Percentiles rank a stretch among this genome's conserved stretches.
These are phyloP conservation scores for Cryptus viduatorius DNA, from an alignment of 2,888 invertebrate genomes.

Conservation along the genomic window DNA sequence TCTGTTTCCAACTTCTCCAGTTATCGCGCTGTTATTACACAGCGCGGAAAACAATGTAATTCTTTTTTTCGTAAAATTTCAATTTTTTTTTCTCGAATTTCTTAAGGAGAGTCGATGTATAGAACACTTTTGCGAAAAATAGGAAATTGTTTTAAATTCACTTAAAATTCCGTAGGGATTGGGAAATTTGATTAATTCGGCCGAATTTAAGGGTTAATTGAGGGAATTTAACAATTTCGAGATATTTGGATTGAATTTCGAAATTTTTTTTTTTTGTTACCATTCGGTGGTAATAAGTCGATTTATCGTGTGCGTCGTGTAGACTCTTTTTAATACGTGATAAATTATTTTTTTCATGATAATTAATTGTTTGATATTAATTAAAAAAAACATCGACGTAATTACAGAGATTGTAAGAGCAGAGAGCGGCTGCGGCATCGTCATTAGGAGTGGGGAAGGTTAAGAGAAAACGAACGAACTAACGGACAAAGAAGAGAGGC, in stretches of 20 bases:
- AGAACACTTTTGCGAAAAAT: not conserved
- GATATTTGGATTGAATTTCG: too few relatives aligned
- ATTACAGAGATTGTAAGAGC: not conserved
- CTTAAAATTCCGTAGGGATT: too few relatives aligned
- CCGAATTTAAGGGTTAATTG: too few relatives aligned
- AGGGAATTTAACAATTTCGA: too few relatives aligned
- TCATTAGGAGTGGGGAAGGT: conserved; percentile 2
- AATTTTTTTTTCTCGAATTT: not conserved
- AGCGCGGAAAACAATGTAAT: not conserved
- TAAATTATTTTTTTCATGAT: too few relatives aligned
- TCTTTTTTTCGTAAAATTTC: not conserved
- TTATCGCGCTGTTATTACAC: not conserved
- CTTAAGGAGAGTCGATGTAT: not conserved
- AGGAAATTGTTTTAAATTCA: too few relatives aligned
- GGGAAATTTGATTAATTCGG: too few relatives aligned
- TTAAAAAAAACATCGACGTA: not conserved
- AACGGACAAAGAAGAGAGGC: not conserved
- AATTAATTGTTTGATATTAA: too few relatives aligned
- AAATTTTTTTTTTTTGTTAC: too few relatives aligned
- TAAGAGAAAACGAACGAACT: not conserved
- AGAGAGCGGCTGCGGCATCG: not conserved
- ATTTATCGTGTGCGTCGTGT: too few relatives aligned
- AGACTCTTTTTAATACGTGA: too few relatives aligned
- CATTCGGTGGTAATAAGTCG: too few relatives aligned
- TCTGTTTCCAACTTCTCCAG: not conserved